phyloP scores from a whole-genome alignment of 2,113 vertebrate species.

The Pygoscelis adeliae region DNA sequence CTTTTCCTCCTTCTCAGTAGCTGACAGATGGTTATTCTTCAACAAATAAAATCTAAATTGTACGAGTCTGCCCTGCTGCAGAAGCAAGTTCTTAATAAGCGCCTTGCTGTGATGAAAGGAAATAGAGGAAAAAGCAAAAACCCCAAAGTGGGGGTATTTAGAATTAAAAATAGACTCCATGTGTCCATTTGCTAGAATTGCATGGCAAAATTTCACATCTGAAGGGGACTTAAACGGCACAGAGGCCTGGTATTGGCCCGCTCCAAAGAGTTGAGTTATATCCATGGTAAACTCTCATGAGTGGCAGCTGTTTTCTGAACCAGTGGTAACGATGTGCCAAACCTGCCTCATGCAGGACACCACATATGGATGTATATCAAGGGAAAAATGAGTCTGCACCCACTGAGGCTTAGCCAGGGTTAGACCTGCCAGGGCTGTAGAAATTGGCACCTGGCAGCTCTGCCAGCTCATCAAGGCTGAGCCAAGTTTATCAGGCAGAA shows the following conservation, averaged over 20 bases:
- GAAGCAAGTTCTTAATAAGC: conserved; percentile 44
- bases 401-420: not conserved
- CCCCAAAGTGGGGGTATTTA: not conserved
- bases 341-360: not conserved
- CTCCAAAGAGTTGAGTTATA: not conserved
- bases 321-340: not conserved
- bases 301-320: not conserved
- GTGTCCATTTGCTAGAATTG: not conserved
- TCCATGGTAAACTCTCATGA: not conserved
- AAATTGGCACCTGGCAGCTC: not conserved
- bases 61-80: not conserved
- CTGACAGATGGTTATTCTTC: conserved; percentile 64
- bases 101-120: conserved; percentile 54
- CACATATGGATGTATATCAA: not conserved
- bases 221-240: not conserved
- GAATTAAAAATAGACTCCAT: conserved; percentile 35
- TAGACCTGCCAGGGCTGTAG: not conserved
- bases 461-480: not conserved
- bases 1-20: conserved; percentile 47
- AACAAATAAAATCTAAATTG: conserved; percentile 55
- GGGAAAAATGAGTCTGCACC: not conserved
- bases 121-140: conserved; percentile 40
- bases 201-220: not conserved
- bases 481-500: not conserved
- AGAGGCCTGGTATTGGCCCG: not conserved